Conservation (phyloP, 2,797 vertebrate species). For the Halcyon chelicuti region DNA sequence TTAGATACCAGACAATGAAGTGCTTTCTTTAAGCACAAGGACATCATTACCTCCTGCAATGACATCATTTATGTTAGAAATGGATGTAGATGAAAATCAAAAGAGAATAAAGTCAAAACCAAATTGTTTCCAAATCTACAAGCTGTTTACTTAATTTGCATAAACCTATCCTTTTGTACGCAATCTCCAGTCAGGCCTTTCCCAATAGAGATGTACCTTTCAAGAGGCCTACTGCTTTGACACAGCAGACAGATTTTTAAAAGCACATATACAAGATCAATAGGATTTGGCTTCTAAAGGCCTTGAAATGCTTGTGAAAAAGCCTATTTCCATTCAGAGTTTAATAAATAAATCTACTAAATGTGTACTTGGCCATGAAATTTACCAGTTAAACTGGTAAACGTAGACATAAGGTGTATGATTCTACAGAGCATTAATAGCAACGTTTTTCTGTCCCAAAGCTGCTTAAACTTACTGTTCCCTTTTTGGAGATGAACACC, state of each 20-base stretch:
- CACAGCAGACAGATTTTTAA: background rate
- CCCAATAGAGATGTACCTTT: background rate
- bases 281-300: fast-evolving
- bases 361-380: background rate
- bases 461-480: background rate
- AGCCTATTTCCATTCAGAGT: background rate
- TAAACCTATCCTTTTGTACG: background rate
- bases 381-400: background rate
- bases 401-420: fast-evolving
- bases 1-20: background rate
- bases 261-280: background rate
- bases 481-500: background rate
- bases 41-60: background rate
- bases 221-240: background rate
- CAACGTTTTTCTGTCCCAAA: background rate
- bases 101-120: background rate
- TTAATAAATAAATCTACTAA: background rate
- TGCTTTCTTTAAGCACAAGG: background rate
- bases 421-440: background rate
- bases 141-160: background rate
- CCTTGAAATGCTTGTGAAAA: background rate
- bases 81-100: background rate
- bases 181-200: background rate
- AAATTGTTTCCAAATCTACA: background rate
- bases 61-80: background rate